Evolutionary conservation across 2,113 vertebrate species (phyloP).

Genomic region (Heptranchias perlo): DNA sequence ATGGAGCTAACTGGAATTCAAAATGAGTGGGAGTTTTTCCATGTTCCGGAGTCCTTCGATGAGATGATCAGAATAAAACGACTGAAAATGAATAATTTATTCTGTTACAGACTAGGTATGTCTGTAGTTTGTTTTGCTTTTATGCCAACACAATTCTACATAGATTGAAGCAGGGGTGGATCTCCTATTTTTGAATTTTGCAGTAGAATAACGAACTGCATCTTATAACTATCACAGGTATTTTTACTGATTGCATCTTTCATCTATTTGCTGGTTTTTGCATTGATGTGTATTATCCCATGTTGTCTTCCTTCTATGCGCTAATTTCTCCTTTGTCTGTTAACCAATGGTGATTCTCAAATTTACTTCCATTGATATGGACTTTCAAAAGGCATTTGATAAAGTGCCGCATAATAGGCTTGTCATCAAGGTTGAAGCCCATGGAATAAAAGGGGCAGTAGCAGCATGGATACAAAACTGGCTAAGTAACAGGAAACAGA

Average conservation of each 20-base stretch:
- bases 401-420: no score
- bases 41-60: constrained; percentile 54
- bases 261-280: not conserved
- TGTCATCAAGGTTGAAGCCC: no score
- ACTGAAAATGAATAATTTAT: constrained; percentile 50
- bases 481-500: no score
- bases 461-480: no score
- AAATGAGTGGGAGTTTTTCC: constrained; percentile 57
- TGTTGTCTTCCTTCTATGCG: not conserved
- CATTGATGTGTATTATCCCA: not conserved
- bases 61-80: constrained; percentile 46
- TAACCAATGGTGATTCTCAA: not conserved
- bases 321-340: not conserved
- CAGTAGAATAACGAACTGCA: not conserved
- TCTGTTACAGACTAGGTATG: constrained; percentile 57
- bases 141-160: not conserved
- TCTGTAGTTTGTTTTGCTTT: not conserved
- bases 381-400: no score
- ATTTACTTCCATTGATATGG: not conserved
- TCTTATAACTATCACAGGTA: not conserved
- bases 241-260: not conserved
- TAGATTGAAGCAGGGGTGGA: not conserved
- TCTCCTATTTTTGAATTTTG: not conserved
- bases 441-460: no score
- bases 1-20: constrained; percentile 54